Evolutionary conservation across 2,113 vertebrate species (phyloP), one percentile per base, ranked within the genome.

Genomic region (Patagioenas fasciata): DNA sequence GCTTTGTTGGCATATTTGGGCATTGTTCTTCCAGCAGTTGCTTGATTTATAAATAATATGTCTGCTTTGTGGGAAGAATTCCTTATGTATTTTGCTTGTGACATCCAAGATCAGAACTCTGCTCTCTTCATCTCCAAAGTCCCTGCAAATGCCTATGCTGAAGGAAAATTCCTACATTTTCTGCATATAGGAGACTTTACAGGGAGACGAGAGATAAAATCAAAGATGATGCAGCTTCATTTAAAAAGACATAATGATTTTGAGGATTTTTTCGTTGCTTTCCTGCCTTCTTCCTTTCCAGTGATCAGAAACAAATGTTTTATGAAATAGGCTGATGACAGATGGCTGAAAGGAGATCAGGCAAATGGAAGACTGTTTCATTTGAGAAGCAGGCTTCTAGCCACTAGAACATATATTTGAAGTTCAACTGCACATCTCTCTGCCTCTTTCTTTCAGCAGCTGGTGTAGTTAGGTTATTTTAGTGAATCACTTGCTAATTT

Each of bases 401-500:
- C 16, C 40, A 36, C 12, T 25, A 56, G 60, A 96, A 70, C 17
- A 53, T 50, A 58, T 85, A 38, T 15, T 73, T 88, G 38, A 94
- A 83, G 40, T n/a, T 36, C 34, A 82, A 10, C 36, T 77, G 38
- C 66, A 31, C 5, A 67, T 26, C 23, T 81, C 85, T 71, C 42
- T 84, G n/a, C 7, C 8, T 72, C 80, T 93, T 90, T 31, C 15
- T 81, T 86, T 81, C 36, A 69, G n/a, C 50, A 50, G 53, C 78
- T 29, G 65, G 36, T 75, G 26, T 50, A n/a, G 42, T 81, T 48
- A 79, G 32, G n/a, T 80, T 94, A 31, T 94, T 97, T 92, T 77
- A 77, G 80, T 82, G 84, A 89, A 66, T 86, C n/a, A 5, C 18
- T 81, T 93, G 67, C 40, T 96, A 85, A 94, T 89, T 96, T 82